Evolutionary conservation across 2,888 invertebrate genomes (phyloP).

Genomic region (Clanis bilineata): DNA sequence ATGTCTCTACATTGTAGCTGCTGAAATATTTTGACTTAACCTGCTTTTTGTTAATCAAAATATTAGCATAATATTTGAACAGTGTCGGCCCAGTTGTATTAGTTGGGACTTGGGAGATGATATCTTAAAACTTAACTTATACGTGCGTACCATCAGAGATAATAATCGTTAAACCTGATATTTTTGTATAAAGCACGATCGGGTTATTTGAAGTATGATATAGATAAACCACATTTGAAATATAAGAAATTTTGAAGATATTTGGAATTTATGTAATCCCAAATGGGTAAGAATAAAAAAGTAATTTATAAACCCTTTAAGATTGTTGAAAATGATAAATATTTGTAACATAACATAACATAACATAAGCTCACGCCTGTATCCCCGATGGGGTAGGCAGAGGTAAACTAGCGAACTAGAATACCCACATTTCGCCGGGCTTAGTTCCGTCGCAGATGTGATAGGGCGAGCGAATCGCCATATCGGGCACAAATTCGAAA

Average conservation of each 20-base stretch:
- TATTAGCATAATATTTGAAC: slow-evolving; percentile 6
- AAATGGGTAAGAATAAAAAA: background rate
- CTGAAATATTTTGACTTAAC: too few relatives aligned
- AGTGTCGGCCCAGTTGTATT: slow-evolving; percentile 26
- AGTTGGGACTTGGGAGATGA: slow-evolving; percentile 32
- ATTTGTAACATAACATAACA: too few relatives aligned
- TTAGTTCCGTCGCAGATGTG: too few relatives aligned
- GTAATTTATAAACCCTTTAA: background rate
- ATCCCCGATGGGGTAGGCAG: too few relatives aligned
- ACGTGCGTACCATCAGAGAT: slow-evolving; percentile 37
- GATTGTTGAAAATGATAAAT: too few relatives aligned
- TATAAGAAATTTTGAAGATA: background rate
- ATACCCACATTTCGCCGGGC: too few relatives aligned
- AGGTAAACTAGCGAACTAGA: too few relatives aligned
- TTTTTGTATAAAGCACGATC: slow-evolving; percentile 39
- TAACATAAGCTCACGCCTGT: too few relatives aligned
- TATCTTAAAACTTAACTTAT: slow-evolving; percentile 38
- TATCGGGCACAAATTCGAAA: too few relatives aligned
- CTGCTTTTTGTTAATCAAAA: background rate
- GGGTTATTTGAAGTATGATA: slow-evolving; percentile 30
- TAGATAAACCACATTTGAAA: background rate
- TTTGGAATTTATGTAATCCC: background rate
- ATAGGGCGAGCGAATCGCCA: too few relatives aligned
- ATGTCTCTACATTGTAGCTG: too few relatives aligned
- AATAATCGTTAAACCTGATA: slow-evolving; percentile 54